Evolutionary conservation across 2,888 invertebrate genomes (phyloP).

Genomic region (Athetis lepigone): DNA sequence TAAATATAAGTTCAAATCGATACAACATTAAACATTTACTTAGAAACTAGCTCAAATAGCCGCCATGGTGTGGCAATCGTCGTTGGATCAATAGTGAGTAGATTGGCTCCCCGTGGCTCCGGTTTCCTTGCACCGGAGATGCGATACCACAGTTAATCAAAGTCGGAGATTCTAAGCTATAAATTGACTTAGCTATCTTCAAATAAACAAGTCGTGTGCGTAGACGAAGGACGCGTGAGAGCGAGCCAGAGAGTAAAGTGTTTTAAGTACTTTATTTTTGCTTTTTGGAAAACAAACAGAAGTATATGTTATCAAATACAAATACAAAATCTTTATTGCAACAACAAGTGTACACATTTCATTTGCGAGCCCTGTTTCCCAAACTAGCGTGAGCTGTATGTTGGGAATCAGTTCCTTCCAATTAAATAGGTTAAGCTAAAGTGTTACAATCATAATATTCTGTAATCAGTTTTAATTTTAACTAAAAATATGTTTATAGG

Average conservation of each 20-base stretch:
- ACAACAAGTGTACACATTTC: too few species aligned
- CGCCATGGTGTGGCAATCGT: slow-evolving; percentile 18
- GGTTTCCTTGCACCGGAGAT: slow-evolving; percentile 55
- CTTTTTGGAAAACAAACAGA: not conserved
- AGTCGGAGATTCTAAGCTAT: slow-evolving; percentile 18
- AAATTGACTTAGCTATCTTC: slow-evolving; percentile 4
- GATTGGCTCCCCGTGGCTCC: slow-evolving; percentile 49
- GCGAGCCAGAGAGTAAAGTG: not conserved
- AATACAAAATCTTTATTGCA: too few species aligned
- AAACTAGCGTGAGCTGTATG: too few species aligned
- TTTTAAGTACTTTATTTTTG: not conserved
- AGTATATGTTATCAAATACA: too few species aligned
- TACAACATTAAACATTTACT: slow-evolving; percentile 48
- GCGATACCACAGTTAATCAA: slow-evolving; percentile 45
- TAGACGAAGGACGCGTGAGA: not conserved
- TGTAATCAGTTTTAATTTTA: too few species aligned
- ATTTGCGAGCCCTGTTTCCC: too few species aligned
- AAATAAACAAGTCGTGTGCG: not conserved
- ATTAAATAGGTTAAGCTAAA: too few species aligned
- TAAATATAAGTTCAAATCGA: slow-evolving; percentile 30
- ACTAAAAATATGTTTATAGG: too few species aligned
- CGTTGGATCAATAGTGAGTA: slow-evolving; percentile 57
- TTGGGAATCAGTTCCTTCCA: too few species aligned
- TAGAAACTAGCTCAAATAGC: slow-evolving; percentile 9
- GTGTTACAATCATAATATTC: too few species aligned